Conservation (phyloP, 2,888 invertebrate species). For the Melanargia galathea region DNA sequence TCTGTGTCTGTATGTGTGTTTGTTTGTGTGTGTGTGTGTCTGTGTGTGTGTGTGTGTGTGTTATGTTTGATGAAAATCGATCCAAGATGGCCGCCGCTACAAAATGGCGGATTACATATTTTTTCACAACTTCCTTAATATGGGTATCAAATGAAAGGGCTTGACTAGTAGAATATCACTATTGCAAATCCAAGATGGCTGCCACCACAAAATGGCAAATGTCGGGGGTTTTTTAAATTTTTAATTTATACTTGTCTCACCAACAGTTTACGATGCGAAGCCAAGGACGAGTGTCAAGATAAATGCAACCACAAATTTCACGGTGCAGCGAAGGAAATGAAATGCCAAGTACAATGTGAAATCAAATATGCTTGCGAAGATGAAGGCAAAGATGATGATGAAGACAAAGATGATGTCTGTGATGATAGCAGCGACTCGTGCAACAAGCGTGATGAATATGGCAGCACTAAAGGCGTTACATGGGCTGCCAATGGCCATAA, state of each 20-base stretch:
- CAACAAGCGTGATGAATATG: slow-evolving; percentile 8
- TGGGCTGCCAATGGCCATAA: slow-evolving; percentile 18
- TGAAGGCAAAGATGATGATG: slow-evolving; percentile 39
- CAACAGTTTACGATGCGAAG: slow-evolving; percentile 49
- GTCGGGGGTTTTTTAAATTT: too few species aligned
- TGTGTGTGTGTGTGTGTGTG: too few species aligned
- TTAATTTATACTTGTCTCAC: slow-evolving; percentile 24
- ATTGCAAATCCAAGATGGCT: too few species aligned
- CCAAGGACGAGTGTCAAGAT: slow-evolving; percentile 51
- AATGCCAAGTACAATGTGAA: slow-evolving; percentile 48
- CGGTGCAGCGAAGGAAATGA: slow-evolving; percentile 35
- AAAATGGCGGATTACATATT: too few species aligned
- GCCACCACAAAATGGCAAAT: too few species aligned
- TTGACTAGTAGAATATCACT: too few species aligned
- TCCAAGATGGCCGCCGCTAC: too few species aligned
- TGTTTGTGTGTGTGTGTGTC: too few species aligned
- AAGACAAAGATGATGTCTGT: slow-evolving; percentile 24
- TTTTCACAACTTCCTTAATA: too few species aligned
- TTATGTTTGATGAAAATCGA: too few species aligned
- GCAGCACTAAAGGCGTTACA: slow-evolving; percentile 39
- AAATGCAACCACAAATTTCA: slow-evolving; percentile 42
- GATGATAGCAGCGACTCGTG: background rate
- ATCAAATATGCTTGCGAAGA: slow-evolving; percentile 48
- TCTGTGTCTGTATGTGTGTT: too few species aligned
- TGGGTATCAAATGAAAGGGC: too few species aligned